Evolutionary conservation across 2,797 vertebrate species (phyloP), one percentile per base, ranked within the genome.

Genomic region (Mastacembelus armatus): DNA sequence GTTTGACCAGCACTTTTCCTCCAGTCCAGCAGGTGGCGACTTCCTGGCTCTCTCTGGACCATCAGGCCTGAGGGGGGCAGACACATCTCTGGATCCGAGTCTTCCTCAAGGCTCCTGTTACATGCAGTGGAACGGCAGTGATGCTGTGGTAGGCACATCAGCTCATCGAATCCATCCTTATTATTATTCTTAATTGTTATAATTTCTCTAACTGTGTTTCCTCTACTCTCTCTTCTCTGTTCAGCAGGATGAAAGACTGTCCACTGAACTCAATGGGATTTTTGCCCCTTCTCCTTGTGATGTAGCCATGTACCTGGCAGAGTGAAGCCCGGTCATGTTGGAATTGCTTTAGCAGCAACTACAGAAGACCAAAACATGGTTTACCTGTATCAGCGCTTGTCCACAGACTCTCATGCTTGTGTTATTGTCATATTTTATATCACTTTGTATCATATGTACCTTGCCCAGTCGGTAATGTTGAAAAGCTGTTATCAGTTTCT

Each of bases 51-150:
- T 67, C 8, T 7, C 68, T 0, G 67, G 77, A 18, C 36, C 86
- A 1, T 57, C 69, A 0, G 81, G 42, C 47, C 71, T 72, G 51
- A 78, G 66, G 18, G 44, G 67, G 33, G 24, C 48, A 0, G 55
- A 68, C 10, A 1, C 8, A 1, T 29, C 77, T 18, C 42, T 84
- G 66, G 76, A 83, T 33, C 85, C 80, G 72, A 88, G 80, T 40
- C 77, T 85, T n/a, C 80, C 72, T 4, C 88, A 89, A 24, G 86
- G 72, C 2, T 86, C 86, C 65, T 84, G 89, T 77, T 90, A 86
- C 80, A 88, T 89, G 71, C 90, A 91, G 78, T 92, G 89, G 85
- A 64, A 51, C 11, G 44, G 1, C 45, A 78, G 77, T 1, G 83
- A 88, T 26, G 73, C 85, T 0, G 73, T 74, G 40, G 75, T 76